These are phyloP conservation scores for Trachelus iudaicus DNA, from an alignment of 2,888 invertebrate species.

Conservation along the genomic window DNA sequence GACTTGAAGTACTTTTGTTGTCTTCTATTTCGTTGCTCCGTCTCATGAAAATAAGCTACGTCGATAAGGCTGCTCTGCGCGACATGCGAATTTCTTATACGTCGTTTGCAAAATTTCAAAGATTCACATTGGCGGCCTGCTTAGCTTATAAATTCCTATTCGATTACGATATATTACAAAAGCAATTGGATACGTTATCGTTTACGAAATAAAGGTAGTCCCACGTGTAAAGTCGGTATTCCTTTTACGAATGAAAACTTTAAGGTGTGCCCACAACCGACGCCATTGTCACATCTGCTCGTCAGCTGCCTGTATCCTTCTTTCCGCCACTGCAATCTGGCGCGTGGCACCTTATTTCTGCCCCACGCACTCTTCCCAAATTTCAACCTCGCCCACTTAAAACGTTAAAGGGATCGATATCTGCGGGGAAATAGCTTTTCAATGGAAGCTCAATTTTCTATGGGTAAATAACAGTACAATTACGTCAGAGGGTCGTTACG, in stretches of 20 bases:
- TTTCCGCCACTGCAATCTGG: conserved; percentile 13
- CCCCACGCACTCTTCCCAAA: not conserved
- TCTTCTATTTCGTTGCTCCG: conserved; percentile 45
- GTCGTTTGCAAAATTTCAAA: not conserved
- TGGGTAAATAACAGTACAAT: not conserved
- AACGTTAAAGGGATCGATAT: not conserved
- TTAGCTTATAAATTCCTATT: not conserved
- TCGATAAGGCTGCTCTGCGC: conserved; percentile 29
- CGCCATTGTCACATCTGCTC: conserved; percentile 21
- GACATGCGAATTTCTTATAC: not conserved
- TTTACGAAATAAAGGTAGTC: not conserved
- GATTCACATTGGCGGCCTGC: not conserved
- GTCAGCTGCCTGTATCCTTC: conserved; percentile 16
- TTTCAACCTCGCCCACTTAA: not conserved
- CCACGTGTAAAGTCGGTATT: not conserved
- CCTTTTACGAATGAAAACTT: not conserved
- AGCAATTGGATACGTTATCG: not conserved
- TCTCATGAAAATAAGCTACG: conserved; percentile 47
- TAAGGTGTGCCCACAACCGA: conserved; percentile 4
- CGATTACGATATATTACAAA: too few relatives aligned
- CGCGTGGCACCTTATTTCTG: conserved; percentile 14
- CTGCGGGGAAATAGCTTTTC: not conserved
- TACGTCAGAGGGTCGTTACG: not conserved
- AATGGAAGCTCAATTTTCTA: not conserved
- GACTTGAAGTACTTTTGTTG: conserved; percentile 58